Conservation (phyloP, 2,888 invertebrate genomes). For the Stenurella melanura region DNA sequence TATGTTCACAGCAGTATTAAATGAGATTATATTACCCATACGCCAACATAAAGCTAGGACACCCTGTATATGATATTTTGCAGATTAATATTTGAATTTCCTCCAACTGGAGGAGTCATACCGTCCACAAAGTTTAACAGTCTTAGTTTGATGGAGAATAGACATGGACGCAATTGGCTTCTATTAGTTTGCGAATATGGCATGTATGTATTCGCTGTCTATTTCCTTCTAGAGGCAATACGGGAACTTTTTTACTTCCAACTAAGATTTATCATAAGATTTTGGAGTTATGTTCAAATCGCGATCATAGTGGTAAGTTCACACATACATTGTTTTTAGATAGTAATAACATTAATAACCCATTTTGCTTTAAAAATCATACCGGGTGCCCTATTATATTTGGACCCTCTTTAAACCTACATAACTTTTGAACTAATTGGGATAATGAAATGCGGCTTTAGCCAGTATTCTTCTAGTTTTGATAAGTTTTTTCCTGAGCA, state of each 20-base stretch:
- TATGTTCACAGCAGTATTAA: no score
- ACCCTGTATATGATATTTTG: constrained; percentile 46
- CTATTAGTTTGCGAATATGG: constrained; percentile 76
- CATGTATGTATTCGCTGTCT: constrained; percentile 77
- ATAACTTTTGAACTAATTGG: no score
- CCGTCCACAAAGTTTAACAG: constrained; percentile 77
- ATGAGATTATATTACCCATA: no score
- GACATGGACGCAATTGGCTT: constrained; percentile 73
- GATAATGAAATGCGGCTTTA: no score
- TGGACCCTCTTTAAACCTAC: no score
- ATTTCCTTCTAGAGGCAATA: constrained; percentile 77
- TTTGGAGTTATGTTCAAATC: constrained; percentile 82
- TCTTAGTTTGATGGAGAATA: constrained; percentile 76
- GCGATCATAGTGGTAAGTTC: constrained; percentile 75
- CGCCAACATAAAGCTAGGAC: no score
- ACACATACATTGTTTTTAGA: not conserved
- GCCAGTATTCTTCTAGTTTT: no score
- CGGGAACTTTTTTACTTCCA: constrained; percentile 75
- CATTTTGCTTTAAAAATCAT: no score
- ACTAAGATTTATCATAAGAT: constrained; percentile 75
- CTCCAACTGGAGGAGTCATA: constrained; percentile 82
- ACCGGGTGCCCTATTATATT: no score
- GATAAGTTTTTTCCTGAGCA: no score
- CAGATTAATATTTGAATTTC: constrained; percentile 81
- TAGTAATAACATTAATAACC: no score